phyloP scores from a whole-genome alignment of 2,888 invertebrate species.

The Oligia strigilis region DNA sequence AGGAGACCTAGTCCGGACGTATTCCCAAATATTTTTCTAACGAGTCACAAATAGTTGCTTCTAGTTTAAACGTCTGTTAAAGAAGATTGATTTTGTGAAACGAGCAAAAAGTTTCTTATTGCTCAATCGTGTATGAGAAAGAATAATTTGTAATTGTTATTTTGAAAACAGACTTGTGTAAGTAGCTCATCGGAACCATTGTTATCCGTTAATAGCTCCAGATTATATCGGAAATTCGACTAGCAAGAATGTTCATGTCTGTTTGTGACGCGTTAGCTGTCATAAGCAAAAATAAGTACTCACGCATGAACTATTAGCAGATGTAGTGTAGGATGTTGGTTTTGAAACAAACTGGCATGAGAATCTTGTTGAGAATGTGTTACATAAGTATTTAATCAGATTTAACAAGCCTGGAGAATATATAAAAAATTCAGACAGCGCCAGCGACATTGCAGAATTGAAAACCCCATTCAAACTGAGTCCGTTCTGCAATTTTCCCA shows the following conservation, averaged over 20 bases:
- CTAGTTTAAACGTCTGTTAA: no score
- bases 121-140: background rate
- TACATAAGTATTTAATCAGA: conserved; percentile 19
- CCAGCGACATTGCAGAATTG: background rate
- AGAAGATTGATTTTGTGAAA: background rate
- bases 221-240: background rate
- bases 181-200: conserved; percentile 29
- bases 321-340: conserved; percentile 40
- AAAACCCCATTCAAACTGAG: background rate
- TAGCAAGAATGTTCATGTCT: conserved; percentile 13
- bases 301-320: conserved; percentile 35
- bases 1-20: background rate
- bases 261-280: conserved; percentile 23
- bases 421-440: background rate
- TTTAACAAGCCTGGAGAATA: background rate
- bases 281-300: conserved; percentile 41
- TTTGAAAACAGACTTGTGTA: background rate
- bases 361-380: conserved; percentile 32
- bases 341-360: conserved; percentile 32
- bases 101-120: accelerated
- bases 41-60: background rate
- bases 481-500: background rate
- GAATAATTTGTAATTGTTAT: background rate
- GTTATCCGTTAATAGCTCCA: conserved; percentile 6
- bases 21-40: conserved; percentile 3